These are phyloP conservation scores for Gerris lacustris DNA, from an alignment of 2,888 invertebrate genomes.

Conservation along the genomic window DNA sequence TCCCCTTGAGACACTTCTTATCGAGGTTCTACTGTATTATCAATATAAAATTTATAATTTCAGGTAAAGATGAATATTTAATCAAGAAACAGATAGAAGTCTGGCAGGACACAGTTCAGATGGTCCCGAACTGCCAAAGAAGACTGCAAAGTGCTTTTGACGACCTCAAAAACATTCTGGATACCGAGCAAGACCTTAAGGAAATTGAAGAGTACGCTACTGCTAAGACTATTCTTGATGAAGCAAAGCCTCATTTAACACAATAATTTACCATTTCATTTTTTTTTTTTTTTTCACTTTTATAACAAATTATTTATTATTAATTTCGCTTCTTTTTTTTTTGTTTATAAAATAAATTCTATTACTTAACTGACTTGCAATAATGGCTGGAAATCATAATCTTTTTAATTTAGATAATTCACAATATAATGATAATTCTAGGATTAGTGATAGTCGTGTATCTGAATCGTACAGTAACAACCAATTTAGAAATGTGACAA, in stretches of 20 bases:
- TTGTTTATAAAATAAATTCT: too few species aligned
- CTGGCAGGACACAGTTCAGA: slow-evolving; percentile 75
- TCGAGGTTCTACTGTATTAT: too few species aligned
- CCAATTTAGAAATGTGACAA: too few species aligned
- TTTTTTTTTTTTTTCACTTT: not conserved
- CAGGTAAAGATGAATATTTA: slow-evolving; percentile 63
- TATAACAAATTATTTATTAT: too few species aligned
- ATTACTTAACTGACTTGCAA: too few species aligned
- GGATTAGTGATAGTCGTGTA: too few species aligned
- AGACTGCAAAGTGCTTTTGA: slow-evolving; percentile 61
- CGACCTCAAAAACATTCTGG: slow-evolving; percentile 59
- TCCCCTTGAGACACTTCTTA: too few species aligned
- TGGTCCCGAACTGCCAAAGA: slow-evolving; percentile 82
- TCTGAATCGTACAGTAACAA: too few species aligned
- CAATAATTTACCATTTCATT: not conserved
- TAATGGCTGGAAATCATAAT: too few species aligned
- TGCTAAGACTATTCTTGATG: slow-evolving; percentile 55
- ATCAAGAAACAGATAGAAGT: slow-evolving; percentile 79
- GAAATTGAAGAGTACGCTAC: slow-evolving; percentile 56
- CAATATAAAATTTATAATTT: slow-evolving; percentile 14
- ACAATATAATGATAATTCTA: too few species aligned
- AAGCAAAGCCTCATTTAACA: slow-evolving; percentile 31
- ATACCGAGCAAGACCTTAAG: slow-evolving; percentile 64
- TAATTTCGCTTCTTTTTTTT: too few species aligned
- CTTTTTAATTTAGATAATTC: too few species aligned